A percentile compares a stretch with the other conserved stretches of the same genome.
These are phyloP conservation scores for Uromys caudimaculatus DNA, from an alignment of 2,797 vertebrate species.

Conservation along the genomic window DNA sequence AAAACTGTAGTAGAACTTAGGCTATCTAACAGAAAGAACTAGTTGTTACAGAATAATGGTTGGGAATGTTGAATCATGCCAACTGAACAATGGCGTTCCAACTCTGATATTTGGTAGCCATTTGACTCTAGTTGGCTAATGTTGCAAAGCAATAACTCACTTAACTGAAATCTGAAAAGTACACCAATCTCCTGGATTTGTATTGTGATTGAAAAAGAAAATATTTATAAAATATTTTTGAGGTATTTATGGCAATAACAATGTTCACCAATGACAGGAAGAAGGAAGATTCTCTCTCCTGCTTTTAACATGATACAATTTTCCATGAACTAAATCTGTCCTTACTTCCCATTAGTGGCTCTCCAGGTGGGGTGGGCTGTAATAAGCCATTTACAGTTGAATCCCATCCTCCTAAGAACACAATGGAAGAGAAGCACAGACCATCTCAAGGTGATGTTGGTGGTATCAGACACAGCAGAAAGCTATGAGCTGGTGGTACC, in stretches of 20 bases:
- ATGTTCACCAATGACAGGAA: not conserved
- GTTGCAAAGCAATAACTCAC: not conserved
- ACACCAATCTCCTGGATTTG: not conserved
- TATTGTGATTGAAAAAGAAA: not conserved
- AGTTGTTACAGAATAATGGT: not conserved
- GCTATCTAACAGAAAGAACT: slow-evolving; percentile 1
- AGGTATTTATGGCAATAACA: not conserved
- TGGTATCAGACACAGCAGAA: not conserved
- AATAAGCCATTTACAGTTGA: not conserved
- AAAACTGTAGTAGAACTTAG: not conserved
- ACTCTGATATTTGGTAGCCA: not conserved
- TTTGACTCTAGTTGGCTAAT: not conserved
- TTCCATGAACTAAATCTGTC: not conserved
- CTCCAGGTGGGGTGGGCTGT: not conserved
- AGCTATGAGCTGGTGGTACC: not conserved
- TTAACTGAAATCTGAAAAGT: not conserved
- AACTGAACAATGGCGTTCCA: not conserved
- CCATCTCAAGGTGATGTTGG: not conserved
- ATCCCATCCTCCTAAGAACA: not conserved
- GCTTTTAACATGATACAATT: not conserved
- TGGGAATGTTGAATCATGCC: not conserved
- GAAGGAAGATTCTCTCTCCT: slow-evolving; percentile 4
- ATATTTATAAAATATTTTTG: not conserved
- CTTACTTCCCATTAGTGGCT: not conserved
- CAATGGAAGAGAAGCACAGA: not conserved